Base-by-base conservation (phyloP, 2,888 invertebrate species). In the Athalia rosae region DNA sequence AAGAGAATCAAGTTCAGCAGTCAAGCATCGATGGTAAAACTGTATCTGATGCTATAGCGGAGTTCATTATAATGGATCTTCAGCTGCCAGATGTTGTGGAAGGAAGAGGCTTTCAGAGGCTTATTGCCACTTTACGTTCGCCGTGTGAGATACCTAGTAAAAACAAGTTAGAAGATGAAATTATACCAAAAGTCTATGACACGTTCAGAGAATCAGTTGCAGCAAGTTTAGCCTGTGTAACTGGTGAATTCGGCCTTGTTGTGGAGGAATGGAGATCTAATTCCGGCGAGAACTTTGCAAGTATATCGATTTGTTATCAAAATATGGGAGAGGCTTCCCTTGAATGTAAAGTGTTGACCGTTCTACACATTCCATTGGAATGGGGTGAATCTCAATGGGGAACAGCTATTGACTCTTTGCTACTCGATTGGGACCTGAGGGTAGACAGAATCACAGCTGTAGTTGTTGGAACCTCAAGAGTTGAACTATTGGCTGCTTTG, bases 121-220 rank as follows among this genome's bases (percentile, higher is more conserved):
- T 91, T 3, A 87, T 91, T 0, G 90, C 90, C 0, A 90, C 90
- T 0, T 81, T 91, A 0, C 87, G 87, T 59, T 90, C 91, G 0
- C 90, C 91, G 0, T 90, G 91, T 80, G 91, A 91, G 83, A 90
- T 91, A 43, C 91, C 91, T 0, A 89, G 89, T 69, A 91, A 90
- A 83, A 88, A 87, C 74, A 90, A 90, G 79, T 82, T 91, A 4
- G 90, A 91, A 79, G 90, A 91, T 76, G 91, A 91, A 77, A 87
- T 91, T 43, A 89, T 91, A 79, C 91, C 91, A 50, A 90, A 89
- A 80, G 87, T 90, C 47, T 91, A 91, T 77, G 90, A 90, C 4
- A 87, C 85, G 4, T 90, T 89, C 76, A 88, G 88, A 53, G 90
- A 91, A 73, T 85, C 88, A 0, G 87, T 91, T 0, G 83, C 84